phyloP scores from a whole-genome alignment of 2,888 invertebrate genomes.

The Escarpia spicata region DNA sequence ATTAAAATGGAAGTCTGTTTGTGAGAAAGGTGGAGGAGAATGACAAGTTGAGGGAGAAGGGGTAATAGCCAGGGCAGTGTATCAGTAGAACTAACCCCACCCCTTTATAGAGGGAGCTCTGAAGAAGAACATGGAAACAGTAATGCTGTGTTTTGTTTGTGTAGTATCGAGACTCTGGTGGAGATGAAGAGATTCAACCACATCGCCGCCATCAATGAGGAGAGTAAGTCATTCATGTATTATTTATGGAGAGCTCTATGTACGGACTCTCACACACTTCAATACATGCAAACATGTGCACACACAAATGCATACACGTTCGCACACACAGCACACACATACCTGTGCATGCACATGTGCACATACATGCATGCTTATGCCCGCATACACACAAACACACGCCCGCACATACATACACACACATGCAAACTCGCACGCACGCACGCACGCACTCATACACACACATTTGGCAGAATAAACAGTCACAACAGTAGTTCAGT shows the following conservation, averaged over 20 bases:
- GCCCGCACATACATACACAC: neutral
- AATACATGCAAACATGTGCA: too few species aligned
- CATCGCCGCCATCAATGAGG: constrained; percentile 32
- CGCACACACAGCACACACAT: too few species aligned
- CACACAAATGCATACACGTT: too few species aligned
- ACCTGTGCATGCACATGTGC: too few species aligned
- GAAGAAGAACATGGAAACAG: too few species aligned
- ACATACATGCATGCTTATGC: neutral
- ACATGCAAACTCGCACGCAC: neutral
- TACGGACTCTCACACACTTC: neutral
- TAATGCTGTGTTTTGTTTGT: neutral
- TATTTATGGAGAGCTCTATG: neutral
- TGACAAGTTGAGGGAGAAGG: too few species aligned
- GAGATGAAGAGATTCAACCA: constrained; percentile 48
- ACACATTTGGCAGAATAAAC: neutral
- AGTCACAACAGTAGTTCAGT: too few species aligned
- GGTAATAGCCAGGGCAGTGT: too few species aligned
- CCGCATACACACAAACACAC: neutral
- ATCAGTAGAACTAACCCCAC: too few species aligned
- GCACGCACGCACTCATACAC: neutral
- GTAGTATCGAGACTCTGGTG: constrained; percentile 50
- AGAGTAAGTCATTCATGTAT: constrained; percentile 21
- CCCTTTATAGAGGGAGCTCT: too few species aligned
- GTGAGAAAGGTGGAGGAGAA: too few species aligned
- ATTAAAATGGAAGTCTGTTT: too few species aligned